Conservation (phyloP, 2,113 vertebrate species). For the Eurypyga helias region DNA sequence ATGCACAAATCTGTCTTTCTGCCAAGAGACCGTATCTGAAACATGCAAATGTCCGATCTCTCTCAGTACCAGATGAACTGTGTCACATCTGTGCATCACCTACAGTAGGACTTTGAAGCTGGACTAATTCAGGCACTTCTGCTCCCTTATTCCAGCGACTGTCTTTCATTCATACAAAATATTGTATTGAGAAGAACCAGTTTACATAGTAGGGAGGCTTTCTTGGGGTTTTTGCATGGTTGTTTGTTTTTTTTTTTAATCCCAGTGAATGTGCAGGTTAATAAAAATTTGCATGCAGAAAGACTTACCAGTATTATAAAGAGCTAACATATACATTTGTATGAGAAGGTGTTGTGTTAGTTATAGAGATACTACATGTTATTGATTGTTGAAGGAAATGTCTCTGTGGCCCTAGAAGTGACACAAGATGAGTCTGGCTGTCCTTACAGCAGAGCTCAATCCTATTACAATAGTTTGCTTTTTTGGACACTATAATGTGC, state of each 20-base stretch:
- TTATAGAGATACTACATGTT: not conserved
- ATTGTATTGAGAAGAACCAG: not conserved
- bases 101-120: not conserved
- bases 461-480: not conserved
- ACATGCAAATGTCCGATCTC: accelerated
- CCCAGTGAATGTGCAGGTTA: not conserved
- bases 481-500: not conserved
- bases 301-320: not conserved
- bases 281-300: not conserved
- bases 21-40: not conserved
- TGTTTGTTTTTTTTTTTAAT: not conserved
- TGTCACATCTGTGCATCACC: not conserved
- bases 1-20: not conserved
- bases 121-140: not conserved
- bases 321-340: not conserved
- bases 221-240: no score
- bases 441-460: not conserved
- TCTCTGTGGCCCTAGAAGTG: not conserved
- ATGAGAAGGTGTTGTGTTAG: not conserved
- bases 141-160: not conserved
- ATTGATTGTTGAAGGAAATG: not conserved
- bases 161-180: not conserved
- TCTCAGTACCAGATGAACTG: not conserved
- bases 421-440: not conserved
- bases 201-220: no score